Base-by-base conservation (phyloP, 2,113 vertebrate species). In the Callionymus lyra region DNA sequence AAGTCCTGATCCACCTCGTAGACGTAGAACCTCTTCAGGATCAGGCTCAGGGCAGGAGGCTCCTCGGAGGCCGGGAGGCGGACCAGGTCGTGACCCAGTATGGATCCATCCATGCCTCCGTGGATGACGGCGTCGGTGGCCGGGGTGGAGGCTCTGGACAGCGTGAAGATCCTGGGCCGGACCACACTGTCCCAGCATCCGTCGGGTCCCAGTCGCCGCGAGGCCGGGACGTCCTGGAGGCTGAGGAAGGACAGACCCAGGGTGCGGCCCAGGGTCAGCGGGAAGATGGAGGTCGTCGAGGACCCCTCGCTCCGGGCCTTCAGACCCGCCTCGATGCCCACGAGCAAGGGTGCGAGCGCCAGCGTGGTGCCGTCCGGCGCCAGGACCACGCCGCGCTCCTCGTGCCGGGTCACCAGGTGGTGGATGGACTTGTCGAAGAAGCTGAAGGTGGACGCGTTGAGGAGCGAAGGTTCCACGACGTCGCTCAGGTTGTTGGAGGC, bases 161-260 rank as follows among this genome's bases (percentile, higher is more conserved):
- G 53, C 4, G 76, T 87, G 71, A 89, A 93, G 31, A 64, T 57
- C 12, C 37, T 78, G 1, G 90, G 90, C 0, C 42, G 17, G 0
- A 68, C 66, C 2, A 86, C 43, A 0, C 60, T 73, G 15, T 94
- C 87, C 92, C 92, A 96, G 69, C 91, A 96, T 1, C 91, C 90
- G 0, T 67, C 59, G 0, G 78, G 83, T 6, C 88, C 88, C 39
- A 90, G 17, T 0, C 69, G 39, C 1, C 57, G 16, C 1, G 6
- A 19, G 3, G 63, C 36, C 1, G 32, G 32, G 0, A 67, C 51
- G 1, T 33, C 58, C 1, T 60, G 53, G 0, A 63, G 62, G 27
- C 78, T 68, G 9, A 90, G 73, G 66, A 90, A 90, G 8, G 84
- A 57, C 2, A 84, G 58, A 1, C 78, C 90, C 13, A 94, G 53